Percentiles rank a stretch among this genome's conserved stretches.
Evolutionary conservation across 2,888 invertebrate species (phyloP).

Genomic region (Chalcis sispes): DNA sequence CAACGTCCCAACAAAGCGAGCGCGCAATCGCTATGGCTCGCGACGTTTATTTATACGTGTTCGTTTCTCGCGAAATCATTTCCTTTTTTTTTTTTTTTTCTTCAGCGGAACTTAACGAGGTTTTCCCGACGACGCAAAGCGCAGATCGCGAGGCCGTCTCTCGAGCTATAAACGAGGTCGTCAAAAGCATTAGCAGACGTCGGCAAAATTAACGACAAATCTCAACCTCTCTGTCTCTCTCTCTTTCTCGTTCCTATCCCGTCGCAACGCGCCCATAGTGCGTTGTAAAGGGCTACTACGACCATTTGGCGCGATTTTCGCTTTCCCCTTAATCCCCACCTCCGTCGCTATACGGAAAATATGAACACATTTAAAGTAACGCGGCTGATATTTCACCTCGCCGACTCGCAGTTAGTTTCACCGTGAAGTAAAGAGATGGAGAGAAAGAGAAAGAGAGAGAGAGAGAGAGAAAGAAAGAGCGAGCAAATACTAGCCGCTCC

Average conservation of each 20-base stretch:
- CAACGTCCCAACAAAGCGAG: not conserved
- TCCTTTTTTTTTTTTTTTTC: no score
- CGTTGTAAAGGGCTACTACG: not conserved
- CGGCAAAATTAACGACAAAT: conserved; percentile 37
- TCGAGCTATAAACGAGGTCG: conserved; percentile 29
- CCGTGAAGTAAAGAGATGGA: conserved; percentile 6
- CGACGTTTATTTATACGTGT: no score
- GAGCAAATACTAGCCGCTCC: conserved; percentile 46
- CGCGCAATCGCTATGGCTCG: no score
- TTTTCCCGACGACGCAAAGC: not conserved
- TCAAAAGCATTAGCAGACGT: conserved; percentile 39
- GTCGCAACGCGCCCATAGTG: not conserved
- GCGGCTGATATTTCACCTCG: conserved; percentile 60
- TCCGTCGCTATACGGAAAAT: conserved; percentile 32
- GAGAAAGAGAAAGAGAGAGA: no score
- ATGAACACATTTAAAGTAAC: conserved; percentile 56
- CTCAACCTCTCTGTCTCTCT: not conserved
- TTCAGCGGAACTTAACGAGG: conserved; percentile 38
- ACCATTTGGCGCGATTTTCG: conserved; percentile 24
- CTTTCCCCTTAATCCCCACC: conserved; percentile 23
- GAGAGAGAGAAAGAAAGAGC: no score
- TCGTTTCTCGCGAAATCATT: no score
- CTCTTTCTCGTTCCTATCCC: not conserved
- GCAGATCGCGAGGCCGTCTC: conserved; percentile 9
- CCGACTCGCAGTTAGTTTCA: no score